Conservation (phyloP, 2,888 invertebrate species). For the Cephus rjabovi region DNA sequence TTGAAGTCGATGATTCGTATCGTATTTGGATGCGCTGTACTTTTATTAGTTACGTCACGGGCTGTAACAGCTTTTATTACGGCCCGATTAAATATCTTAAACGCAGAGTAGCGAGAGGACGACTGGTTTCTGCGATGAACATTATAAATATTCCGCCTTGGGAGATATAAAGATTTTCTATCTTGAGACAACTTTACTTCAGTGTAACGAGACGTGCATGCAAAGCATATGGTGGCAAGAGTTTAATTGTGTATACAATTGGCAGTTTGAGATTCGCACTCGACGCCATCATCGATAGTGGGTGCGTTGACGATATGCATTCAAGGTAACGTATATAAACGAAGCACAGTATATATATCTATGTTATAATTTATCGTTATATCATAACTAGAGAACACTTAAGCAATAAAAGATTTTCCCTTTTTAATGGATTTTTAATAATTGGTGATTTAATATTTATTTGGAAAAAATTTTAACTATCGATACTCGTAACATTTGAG, state of each 20-base stretch:
- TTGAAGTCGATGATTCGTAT: not conserved
- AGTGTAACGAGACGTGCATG: not conserved
- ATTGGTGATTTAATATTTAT: no score
- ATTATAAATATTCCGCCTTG: not conserved
- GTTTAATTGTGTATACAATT: not conserved
- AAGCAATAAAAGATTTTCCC: no score
- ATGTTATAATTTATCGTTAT: no score
- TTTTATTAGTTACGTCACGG: not conserved
- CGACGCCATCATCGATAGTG: not conserved
- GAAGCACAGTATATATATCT: not conserved
- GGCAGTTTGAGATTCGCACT: not conserved
- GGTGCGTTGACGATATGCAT: not conserved
- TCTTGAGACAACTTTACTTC: not conserved
- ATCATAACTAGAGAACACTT: no score
- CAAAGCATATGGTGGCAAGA: not conserved
- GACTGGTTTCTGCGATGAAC: not conserved
- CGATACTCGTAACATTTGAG: no score
- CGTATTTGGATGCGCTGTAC: not conserved
- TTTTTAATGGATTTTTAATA: no score
- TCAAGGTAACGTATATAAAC: not conserved
- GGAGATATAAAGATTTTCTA: not conserved
- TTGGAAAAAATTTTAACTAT: no score
- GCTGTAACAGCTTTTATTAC: not conserved
- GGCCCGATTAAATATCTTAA: not conserved
- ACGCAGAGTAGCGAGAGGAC: not conserved